Conservation (phyloP, 2,113 vertebrate species). For the Athene noctua region DNA sequence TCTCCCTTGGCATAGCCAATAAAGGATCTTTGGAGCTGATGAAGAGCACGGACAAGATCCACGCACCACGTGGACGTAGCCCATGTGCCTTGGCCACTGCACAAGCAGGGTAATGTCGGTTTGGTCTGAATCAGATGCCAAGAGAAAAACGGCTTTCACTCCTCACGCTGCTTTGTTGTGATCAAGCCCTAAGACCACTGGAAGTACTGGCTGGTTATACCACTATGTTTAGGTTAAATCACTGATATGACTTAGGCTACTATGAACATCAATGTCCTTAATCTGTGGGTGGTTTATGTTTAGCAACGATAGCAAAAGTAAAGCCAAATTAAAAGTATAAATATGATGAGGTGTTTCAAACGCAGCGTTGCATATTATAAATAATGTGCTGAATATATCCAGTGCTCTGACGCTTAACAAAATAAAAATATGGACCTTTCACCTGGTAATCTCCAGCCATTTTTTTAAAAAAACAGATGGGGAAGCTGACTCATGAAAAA, state of each 20-base stretch:
- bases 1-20: background rate
- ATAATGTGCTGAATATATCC: background rate
- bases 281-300: background rate
- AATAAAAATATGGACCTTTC: constrained; percentile 23
- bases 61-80: rapidly evolving
- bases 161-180: background rate
- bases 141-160: background rate
- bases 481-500: constrained; percentile 43
- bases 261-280: background rate
- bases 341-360: constrained; percentile 5
- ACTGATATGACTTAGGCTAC: background rate
- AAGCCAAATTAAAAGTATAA: constrained; percentile 1
- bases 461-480: background rate
- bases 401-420: background rate
- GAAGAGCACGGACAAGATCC: background rate
- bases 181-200: background rate
- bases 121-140: background rate
- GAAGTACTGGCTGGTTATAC: background rate
- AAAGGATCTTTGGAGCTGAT: background rate
- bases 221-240: background rate
- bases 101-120: rapidly evolving
- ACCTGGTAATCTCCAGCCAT: background rate
- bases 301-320: background rate
- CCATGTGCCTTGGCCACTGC: background rate
- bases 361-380: background rate